A percentile compares a stretch with the other conserved stretches of the same genome.
phyloP scores from a whole-genome alignment of 2,797 vertebrate species.

The Erethizon dorsatum region DNA sequence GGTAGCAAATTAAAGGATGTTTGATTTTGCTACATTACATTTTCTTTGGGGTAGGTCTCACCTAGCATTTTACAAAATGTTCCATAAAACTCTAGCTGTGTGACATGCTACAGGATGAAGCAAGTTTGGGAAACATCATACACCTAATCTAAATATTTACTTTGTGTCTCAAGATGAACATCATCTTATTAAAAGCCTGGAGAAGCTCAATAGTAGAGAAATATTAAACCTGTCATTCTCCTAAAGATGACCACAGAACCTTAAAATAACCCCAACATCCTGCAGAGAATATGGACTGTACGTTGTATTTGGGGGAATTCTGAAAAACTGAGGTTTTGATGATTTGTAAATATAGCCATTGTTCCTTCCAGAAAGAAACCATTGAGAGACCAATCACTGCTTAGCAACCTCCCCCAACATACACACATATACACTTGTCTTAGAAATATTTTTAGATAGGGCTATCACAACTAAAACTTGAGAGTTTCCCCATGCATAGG shows the following conservation, averaged over 20 bases:
- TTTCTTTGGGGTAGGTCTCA: not conserved
- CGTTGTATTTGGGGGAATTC: not conserved
- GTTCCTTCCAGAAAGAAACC: constrained; percentile 61
- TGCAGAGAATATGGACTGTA: not conserved
- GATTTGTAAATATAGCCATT: constrained; percentile 54
- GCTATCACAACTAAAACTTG: constrained; percentile 52
- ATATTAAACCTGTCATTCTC: not conserved
- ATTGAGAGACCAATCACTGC: not conserved
- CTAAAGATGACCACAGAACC: constrained; percentile 15
- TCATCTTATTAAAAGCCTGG: not conserved
- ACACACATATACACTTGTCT: constrained; percentile 35
- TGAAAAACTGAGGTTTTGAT: constrained; percentile 54
- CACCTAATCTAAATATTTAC: not conserved
- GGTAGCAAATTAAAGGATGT: not conserved
- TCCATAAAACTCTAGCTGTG: not conserved
- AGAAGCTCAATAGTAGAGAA: not conserved
- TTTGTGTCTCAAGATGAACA: not conserved
- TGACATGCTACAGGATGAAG: not conserved
- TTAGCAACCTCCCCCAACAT: not conserved
- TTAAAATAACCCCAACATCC: not conserved
- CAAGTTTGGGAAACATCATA: constrained; percentile 10
- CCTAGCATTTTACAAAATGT: not conserved
- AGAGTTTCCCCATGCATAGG: not conserved
- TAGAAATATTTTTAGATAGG: constrained; percentile 39
- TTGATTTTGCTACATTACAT: not conserved